Percentiles rank a stretch among this genome's conserved stretches.
Conservation (phyloP, 2,888 invertebrate genomes). For the Stenoptilia bipunctidactyla region DNA sequence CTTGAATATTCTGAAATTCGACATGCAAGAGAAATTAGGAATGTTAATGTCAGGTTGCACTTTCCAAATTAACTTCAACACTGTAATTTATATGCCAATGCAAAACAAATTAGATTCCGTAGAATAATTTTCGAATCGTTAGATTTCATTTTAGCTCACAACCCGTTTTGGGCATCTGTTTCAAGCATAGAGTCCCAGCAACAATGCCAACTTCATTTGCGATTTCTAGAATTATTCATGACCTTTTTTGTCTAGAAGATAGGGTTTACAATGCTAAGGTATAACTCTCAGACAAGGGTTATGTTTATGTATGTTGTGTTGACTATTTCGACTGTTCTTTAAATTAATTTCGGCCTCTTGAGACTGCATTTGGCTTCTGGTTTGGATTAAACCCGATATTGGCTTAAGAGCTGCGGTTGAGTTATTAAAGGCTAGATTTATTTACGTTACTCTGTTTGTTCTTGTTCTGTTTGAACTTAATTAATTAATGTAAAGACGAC, state of each 20-base stretch:
- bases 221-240: not conserved
- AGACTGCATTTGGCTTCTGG: conserved; percentile 32
- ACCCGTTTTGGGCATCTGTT: conserved; percentile 58
- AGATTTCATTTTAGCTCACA: conserved; percentile 33
- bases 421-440: no score
- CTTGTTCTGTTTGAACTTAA: no score
- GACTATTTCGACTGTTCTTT: conserved; percentile 50
- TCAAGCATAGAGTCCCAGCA: conserved; percentile 28
- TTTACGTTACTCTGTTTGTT: no score
- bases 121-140: not conserved
- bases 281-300: conserved; percentile 2
- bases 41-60: no score
- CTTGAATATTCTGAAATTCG: no score
- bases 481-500: no score
- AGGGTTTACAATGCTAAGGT: conserved; percentile 21
- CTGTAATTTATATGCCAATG: no score
- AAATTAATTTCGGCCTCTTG: conserved; percentile 64
- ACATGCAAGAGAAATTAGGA: no score
- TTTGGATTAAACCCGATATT: conserved; percentile 37
- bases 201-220: not conserved
- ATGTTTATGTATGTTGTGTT: conserved; percentile 12
- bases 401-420: no score
- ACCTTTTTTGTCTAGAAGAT: conserved; percentile 15
- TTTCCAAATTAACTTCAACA: no score
- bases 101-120: not conserved